These are phyloP conservation scores for Aspidiotus rigidus DNA, from an alignment of 2,888 invertebrate genomes.

Conservation along the genomic window DNA sequence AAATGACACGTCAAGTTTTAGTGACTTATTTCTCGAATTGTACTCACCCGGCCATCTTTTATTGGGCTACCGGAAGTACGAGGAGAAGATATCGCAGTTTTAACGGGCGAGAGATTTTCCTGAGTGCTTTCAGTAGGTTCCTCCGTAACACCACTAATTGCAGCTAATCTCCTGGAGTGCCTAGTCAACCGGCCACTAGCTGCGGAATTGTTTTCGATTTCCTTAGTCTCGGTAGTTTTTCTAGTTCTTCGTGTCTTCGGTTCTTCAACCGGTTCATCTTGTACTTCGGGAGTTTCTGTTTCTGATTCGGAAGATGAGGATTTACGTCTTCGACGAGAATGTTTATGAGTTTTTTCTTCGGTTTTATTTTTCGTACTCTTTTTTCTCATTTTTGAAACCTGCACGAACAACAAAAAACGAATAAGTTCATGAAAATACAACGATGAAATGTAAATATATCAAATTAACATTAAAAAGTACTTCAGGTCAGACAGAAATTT, in stretches of 20 bases:
- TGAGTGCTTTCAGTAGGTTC: conserved; percentile 10
- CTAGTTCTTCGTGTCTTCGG: background rate
- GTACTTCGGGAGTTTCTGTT: conserved; percentile 2
- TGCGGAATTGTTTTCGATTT: conserved; percentile 20
- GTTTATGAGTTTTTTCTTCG: conserved; percentile 27
- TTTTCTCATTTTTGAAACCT: conserved; percentile 13
- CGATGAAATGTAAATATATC: too few species aligned
- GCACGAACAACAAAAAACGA: background rate
- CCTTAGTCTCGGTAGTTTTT: conserved; percentile 6
- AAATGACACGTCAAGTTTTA: too few species aligned
- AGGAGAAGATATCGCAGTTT: conserved; percentile 24
- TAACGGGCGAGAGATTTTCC: conserved; percentile 16
- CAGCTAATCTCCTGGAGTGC: conserved; percentile 25
- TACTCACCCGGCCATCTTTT: conserved; percentile 16
- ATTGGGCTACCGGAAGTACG: conserved; percentile 19
- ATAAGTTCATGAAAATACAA: too few species aligned
- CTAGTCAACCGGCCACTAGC: conserved; percentile 18
- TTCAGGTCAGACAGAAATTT: too few species aligned
- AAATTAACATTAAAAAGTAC: too few species aligned
- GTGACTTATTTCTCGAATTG: background rate
- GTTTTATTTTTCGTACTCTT: conserved; percentile 27
- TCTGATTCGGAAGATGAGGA: conserved; percentile 27
- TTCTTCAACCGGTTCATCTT: conserved; percentile 9
- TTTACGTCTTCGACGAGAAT: conserved; percentile 24
- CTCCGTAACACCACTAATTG: conserved; percentile 24